A percentile compares a stretch with the other conserved stretches of the same genome.
Conservation (phyloP, 1,140 invertebrate species). For the Drosophila sp. region DNA sequence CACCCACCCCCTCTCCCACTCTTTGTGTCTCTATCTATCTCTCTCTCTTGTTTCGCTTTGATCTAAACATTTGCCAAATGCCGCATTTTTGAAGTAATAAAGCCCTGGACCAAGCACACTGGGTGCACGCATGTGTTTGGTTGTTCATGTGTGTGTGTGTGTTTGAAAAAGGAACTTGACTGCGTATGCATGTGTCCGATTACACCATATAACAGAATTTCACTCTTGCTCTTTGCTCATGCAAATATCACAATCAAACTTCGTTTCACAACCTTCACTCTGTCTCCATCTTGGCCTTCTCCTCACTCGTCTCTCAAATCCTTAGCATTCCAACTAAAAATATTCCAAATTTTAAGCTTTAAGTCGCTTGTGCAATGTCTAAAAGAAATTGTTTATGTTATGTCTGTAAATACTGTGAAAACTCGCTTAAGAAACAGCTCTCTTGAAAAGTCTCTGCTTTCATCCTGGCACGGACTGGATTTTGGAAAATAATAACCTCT, state of each 20-base stretch:
- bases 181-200: conserved; percentile 3
- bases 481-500: no score
- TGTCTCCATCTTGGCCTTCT: not conserved
- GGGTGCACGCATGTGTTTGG: not conserved
- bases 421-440: no score
- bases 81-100: conserved; percentile 70
- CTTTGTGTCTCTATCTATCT: not conserved
- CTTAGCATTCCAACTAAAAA: not conserved
- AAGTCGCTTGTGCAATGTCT: not conserved
- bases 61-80: conserved; percentile 54
- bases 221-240: not conserved
- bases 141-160: not conserved
- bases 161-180: conserved; percentile 4
- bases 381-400: no score
- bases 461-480: no score
- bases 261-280: not conserved
- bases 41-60: conserved; percentile 17
- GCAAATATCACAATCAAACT: not conserved
- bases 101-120: conserved; percentile 17
- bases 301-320: not conserved
- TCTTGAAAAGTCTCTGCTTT: no score
- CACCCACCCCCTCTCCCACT: conserved; percentile 5
- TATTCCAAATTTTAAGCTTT: not conserved
- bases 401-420: no score
- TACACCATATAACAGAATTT: conserved; percentile 24